Conservation (phyloP, 2,888 invertebrate genomes). For the Spilosoma lubricipeda region DNA sequence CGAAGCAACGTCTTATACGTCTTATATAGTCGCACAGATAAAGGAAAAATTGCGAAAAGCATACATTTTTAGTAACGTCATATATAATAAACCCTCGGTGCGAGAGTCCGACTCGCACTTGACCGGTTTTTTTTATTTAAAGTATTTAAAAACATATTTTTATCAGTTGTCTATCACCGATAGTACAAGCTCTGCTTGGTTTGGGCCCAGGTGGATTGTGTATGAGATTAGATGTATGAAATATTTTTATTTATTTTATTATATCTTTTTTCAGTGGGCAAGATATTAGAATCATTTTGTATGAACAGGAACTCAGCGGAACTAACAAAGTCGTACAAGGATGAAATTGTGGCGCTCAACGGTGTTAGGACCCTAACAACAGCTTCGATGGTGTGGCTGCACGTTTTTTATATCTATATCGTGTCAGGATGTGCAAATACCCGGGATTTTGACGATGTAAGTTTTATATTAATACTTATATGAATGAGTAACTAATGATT, state of each 20-base stretch:
- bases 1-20: too few species aligned
- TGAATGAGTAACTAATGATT: background rate
- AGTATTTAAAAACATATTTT: too few species aligned
- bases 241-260: background rate
- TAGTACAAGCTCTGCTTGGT: too few species aligned
- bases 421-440: background rate
- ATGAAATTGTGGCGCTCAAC: background rate
- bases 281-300: conserved; percentile 3
- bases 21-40: too few species aligned
- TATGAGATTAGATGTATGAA: too few species aligned
- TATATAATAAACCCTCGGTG: too few species aligned
- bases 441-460: background rate
- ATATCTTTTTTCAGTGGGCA: background rate
- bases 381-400: background rate
- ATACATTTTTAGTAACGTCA: too few species aligned
- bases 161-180: too few species aligned
- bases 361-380: background rate
- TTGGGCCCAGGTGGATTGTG: too few species aligned
- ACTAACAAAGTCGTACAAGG: background rate
- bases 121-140: too few species aligned
- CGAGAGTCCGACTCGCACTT: too few species aligned
- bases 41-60: too few species aligned
- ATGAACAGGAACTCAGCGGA: background rate
- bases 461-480: background rate
- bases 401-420: background rate